Conservation (phyloP, 2,797 vertebrate species). For the Mareca penelope region DNA sequence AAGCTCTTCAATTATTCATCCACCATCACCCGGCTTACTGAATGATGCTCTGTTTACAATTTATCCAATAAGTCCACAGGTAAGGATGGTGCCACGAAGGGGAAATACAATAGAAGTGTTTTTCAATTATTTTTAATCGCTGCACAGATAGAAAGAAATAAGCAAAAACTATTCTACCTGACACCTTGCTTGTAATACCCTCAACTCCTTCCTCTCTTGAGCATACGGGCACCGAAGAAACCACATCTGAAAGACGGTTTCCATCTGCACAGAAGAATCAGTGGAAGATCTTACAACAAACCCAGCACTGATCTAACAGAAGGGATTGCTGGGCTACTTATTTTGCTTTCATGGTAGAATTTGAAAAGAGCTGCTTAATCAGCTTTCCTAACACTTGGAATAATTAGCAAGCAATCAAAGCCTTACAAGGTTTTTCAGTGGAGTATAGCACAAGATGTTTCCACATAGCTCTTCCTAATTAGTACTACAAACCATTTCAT, state of each 20-base stretch:
- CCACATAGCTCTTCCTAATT: conserved; percentile 29
- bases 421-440: conserved; percentile 22
- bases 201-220: not conserved
- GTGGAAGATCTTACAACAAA: conserved; percentile 9
- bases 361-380: conserved; percentile 54
- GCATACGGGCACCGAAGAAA: not conserved
- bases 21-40: not conserved
- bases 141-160: not conserved
- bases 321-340: conserved; percentile 21
- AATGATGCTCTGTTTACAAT: not conserved
- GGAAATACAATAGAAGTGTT: not conserved
- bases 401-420: conserved; percentile 64
- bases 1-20: conserved; percentile 21
- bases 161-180: not conserved
- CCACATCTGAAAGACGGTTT: not conserved
- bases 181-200: not conserved
- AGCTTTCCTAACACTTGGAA: conserved; percentile 55
- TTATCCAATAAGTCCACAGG: not conserved
- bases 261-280: not conserved
- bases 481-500: conserved; percentile 18
- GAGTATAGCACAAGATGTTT: conserved; percentile 37
- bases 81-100: not conserved
- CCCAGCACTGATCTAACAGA: not conserved
- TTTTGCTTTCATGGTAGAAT: conserved; percentile 33
- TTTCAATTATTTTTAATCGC: not conserved